Evolutionary conservation across 2,113 vertebrate genomes (phyloP).

Genomic region (Condylura cristata): DNA sequence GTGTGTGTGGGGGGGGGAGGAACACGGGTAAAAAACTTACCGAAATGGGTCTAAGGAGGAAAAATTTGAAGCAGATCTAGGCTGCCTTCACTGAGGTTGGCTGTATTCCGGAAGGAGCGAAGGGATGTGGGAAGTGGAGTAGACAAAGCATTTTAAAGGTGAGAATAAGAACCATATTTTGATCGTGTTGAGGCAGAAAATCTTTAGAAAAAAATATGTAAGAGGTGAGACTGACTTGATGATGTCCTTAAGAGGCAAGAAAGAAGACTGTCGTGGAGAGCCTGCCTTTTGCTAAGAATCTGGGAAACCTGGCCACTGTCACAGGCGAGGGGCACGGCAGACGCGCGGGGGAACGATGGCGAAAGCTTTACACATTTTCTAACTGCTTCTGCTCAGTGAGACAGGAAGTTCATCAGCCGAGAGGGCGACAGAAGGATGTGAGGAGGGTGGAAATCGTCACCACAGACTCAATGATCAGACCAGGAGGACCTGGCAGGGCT

Average conservation of each 20-base stretch:
- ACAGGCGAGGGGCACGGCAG: background rate
- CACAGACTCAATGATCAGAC: background rate
- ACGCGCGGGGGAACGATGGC: background rate
- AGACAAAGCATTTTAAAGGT: background rate
- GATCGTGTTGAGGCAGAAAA: background rate
- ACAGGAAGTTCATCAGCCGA: background rate
- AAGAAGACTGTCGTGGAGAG: background rate
- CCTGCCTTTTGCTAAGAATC: background rate
- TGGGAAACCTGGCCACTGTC: background rate
- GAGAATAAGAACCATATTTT: background rate
- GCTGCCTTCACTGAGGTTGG: background rate
- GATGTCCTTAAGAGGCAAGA: background rate
- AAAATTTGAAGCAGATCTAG: background rate
- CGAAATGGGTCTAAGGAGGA: background rate
- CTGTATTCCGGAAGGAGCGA: background rate
- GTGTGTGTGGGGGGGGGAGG: background rate
- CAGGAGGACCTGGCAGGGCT: background rate
- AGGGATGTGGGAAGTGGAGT: background rate
- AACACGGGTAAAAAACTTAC: background rate
- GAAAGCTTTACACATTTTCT: background rate
- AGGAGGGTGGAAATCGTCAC: background rate
- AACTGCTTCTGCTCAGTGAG: background rate
- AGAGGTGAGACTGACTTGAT: background rate
- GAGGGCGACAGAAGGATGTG: background rate
- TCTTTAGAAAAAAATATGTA: background rate